phyloP scores from a whole-genome alignment of 2,888 invertebrate species.

The Eupsilia transversa region DNA sequence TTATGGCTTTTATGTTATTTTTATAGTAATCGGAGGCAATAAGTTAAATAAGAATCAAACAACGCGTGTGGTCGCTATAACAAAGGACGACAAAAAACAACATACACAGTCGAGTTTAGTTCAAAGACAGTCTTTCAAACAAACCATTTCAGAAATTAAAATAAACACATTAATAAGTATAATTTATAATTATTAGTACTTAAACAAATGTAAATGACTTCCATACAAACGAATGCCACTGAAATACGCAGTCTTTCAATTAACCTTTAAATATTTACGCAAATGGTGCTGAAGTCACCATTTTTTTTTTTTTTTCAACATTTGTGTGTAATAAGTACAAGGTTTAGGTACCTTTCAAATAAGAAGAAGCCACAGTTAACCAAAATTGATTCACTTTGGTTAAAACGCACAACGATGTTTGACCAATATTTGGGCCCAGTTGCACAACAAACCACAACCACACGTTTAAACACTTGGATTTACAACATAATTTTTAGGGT shows the following conservation, averaged over 20 bases:
- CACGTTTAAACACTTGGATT: too few species aligned
- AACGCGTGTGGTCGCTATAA: slow-evolving; percentile 40
- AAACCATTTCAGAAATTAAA: neutral
- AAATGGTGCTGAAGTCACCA: neutral
- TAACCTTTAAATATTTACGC: slow-evolving; percentile 35
- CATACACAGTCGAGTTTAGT: too few species aligned
- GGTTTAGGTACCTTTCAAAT: too few species aligned
- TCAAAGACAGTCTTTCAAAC: neutral
- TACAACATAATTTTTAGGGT: too few species aligned
- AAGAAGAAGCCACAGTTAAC: too few species aligned
- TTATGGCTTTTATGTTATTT: slow-evolving; percentile 45
- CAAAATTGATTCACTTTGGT: too few species aligned
- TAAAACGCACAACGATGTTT: too few species aligned
- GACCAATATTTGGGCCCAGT: too few species aligned
- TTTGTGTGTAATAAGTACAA: too few species aligned
- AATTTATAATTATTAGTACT: too few species aligned
- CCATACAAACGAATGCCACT: neutral
- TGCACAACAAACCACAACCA: too few species aligned
- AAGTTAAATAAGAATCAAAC: slow-evolving; percentile 23
- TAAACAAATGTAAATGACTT: neutral
- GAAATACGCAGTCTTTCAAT: slow-evolving; percentile 12
- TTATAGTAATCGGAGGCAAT: slow-evolving; percentile 40
- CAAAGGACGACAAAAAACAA: neutral
- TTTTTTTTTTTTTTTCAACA: neutral
- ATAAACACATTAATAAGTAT: too few species aligned